These are phyloP conservation scores for Centropus bengalensis DNA, from an alignment of 2,113 vertebrate species.

Conservation along the genomic window DNA sequence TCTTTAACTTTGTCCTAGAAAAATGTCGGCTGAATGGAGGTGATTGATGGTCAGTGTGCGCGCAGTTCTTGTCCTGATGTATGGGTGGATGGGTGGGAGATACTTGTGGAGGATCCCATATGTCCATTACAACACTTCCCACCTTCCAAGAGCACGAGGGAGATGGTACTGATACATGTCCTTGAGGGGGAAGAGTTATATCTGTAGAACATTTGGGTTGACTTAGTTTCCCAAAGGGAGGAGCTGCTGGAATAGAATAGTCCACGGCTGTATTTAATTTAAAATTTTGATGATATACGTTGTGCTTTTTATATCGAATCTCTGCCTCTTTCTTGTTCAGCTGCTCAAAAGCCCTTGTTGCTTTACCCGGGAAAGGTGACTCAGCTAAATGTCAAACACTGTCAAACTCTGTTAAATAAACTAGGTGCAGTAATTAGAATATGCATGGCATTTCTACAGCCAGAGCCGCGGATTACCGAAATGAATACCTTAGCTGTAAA, in stretches of 20 bases:
- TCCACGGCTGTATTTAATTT: slow-evolving; percentile 38
- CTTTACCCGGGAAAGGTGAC: slow-evolving; percentile 45
- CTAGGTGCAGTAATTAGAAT: slow-evolving; percentile 57
- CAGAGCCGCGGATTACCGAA: background rate
- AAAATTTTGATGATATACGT: slow-evolving; percentile 13
- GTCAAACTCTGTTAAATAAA: slow-evolving; percentile 53
- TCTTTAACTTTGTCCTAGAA: background rate
- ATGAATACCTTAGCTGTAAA: slow-evolving; percentile 23
- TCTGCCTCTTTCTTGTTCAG: slow-evolving; percentile 26
- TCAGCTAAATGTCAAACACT: slow-evolving; percentile 56
- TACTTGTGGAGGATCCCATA: background rate
- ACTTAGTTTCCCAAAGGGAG: slow-evolving; percentile 23
- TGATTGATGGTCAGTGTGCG: background rate
- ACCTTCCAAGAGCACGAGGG: background rate
- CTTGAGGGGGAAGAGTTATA: background rate
- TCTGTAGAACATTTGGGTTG: slow-evolving; percentile 41
- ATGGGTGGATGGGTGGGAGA: background rate
- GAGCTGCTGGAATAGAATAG: slow-evolving; percentile 1
- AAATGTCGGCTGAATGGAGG: background rate
- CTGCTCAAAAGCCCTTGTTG: slow-evolving; percentile 44
- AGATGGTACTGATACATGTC: background rate
- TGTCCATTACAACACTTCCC: slow-evolving; percentile 1
- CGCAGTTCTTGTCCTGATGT: background rate
- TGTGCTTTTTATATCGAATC: slow-evolving; percentile 24
- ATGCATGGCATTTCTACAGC: slow-evolving; percentile 22